Base-by-base conservation (phyloP, 1,140 invertebrate species). In the Thaumatotibia leucotreta region DNA sequence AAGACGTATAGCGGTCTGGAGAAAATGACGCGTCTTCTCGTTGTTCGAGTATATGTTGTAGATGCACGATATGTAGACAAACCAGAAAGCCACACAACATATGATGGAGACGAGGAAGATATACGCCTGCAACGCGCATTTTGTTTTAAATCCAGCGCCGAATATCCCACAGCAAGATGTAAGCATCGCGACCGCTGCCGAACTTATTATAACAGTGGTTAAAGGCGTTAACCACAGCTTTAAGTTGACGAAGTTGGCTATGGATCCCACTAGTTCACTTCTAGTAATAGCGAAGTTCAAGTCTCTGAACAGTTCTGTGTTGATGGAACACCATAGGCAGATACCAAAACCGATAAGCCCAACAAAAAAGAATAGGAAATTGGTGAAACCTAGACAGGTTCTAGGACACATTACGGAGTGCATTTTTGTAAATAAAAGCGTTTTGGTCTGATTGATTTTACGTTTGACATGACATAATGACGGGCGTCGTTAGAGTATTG, bases 141-240 rank as follows among this genome's bases (percentile, higher is more conserved):
- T 84, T 0, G 82, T 45, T 66, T 79, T 85, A 61, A 86, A 91
- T 0, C 83, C 84, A 1, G 86, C 82, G 0, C 86, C 84, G 8
- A 91, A 63, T 3, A 91, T 74, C 0, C 88, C 88, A 33, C 86
- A 91, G 23, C 86, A 88, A 0, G 88, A 85, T 6, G 86, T 88
- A 32, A 88, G 50, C 72, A 88, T 84, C 0, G 77, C 77, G 0
- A 88, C 23, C 1, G 70, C 29, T 9, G 79, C 64, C 17, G 88
- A 29, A 0, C 80, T 77, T 27, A 89, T 81, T 0, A 89, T 54
- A 4, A 91, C 71, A 8, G 82, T 72, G 0, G 82, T 88, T 35
- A 91, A 50, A 0, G 86, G 83, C 1, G 83, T 87, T 0, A 83
- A 20, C 84, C 84, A 87, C 27, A 91, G 49, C 14, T 85, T 88